Conservation (phyloP, 2,797 vertebrate species). For the Lithobates pipiens region DNA sequence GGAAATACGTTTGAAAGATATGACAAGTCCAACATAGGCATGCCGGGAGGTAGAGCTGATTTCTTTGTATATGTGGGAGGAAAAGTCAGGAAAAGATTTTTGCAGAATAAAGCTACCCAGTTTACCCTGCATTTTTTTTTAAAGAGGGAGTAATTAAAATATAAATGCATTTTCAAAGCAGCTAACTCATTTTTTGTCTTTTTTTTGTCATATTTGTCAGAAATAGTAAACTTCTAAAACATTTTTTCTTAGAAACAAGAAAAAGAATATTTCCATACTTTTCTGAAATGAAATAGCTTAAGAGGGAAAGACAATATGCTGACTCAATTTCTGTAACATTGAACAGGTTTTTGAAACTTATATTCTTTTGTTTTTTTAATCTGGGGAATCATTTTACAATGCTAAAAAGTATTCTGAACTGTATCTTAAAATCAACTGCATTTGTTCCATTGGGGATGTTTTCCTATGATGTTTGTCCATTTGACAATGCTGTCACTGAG, state of each 20-base stretch:
- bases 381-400: too few relatives aligned
- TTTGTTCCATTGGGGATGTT: too few relatives aligned
- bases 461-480: too few relatives aligned
- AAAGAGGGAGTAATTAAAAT: background rate
- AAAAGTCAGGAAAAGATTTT: background rate
- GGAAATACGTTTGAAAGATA: conserved; percentile 66
- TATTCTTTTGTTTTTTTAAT: too few relatives aligned
- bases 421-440: too few relatives aligned
- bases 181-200: background rate
- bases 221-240: background rate
- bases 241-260: background rate
- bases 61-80: conserved; percentile 15
- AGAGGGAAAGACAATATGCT: too few relatives aligned
- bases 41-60: conserved; percentile 45
- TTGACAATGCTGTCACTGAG: too few relatives aligned
- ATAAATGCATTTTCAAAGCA: background rate
- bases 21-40: conserved; percentile 66
- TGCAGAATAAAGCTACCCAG: background rate
- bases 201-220: background rate
- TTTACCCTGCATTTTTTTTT: too few relatives aligned
- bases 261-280: background rate
- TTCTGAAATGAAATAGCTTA: too few relatives aligned
- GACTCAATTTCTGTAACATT: too few relatives aligned
- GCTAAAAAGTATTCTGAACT: too few relatives aligned
- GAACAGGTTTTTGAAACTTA: too few relatives aligned